Conservation (phyloP, 1,140 invertebrate species). For the Dysdera silvatica region DNA sequence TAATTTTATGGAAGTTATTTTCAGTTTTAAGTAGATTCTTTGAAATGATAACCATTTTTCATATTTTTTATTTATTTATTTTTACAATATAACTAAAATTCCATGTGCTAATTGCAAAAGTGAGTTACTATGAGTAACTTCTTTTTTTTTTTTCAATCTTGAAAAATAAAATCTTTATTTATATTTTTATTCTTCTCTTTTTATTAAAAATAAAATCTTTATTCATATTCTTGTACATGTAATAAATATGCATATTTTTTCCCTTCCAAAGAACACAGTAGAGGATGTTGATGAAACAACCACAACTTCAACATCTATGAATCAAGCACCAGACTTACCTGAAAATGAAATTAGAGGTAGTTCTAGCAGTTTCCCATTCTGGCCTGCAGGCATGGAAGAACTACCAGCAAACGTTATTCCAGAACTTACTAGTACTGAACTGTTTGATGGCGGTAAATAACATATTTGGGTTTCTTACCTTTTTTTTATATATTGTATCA, state of each 20-base stretch:
- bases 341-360: constrained; percentile 58
- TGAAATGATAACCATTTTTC: no score
- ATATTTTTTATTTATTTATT: no score
- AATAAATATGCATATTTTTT: constrained; percentile 7
- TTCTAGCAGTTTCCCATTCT: constrained; percentile 65
- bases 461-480: constrained; percentile 40
- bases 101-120: not conserved
- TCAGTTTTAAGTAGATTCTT: no score
- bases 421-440: constrained; percentile 37
- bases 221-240: not conserved
- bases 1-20: no score
- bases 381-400: constrained; percentile 67
- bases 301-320: constrained; percentile 67
- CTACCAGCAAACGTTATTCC: constrained; percentile 38
- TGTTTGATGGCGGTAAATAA: constrained; percentile 42
- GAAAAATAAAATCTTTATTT: not conserved
- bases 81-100: no score
- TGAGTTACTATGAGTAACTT: not conserved
- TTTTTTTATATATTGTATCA: constrained; percentile 23
- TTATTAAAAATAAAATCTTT: not conserved
- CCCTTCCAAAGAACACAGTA: constrained; percentile 45
- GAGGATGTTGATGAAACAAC: constrained; percentile 56
- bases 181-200: not conserved
- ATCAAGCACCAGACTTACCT: constrained; percentile 51
- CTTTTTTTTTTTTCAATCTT: not conserved